Base-by-base conservation (phyloP, 2,888 invertebrate genomes). In the Lepidocyrtinus sp. region DNA sequence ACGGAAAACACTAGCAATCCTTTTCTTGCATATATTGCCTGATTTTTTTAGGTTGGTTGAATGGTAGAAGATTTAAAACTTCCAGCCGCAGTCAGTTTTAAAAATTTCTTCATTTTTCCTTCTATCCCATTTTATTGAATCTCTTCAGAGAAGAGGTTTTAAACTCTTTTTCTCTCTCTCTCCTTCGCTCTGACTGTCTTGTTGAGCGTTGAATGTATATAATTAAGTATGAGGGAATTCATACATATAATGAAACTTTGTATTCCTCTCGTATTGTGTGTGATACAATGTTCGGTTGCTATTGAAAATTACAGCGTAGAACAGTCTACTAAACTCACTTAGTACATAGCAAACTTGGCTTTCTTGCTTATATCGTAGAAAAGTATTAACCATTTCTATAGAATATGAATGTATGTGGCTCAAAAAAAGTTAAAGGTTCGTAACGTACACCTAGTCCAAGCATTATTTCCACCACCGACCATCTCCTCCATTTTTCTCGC, bases 81-180 rank as follows among this genome's bases (percentile, higher is more conserved):
- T 36, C 36, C 36, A 36, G 36, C 36, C 36, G 36, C 36, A 36
- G 36, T 36, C 36, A 36, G 36, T 36, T 36, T 36, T 36, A 36
- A 7, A 36, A 36, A 36, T 36, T 36, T 36, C 36, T 36, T 36
- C 36, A 36, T 36, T 36, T 36, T n/a, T n/a, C n/a, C n/a, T n/a
- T 36, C 36, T 36, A 36, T 36, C 36, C 36, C 36, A 24, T 63
- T 24, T 61, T 61, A 55, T 70, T 59, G 1, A 55, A 50, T 55
- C 63, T 65, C 25, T 46, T 69, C 71, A 71, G 77, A 77, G 77
- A 77, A 77, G 77, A 77, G 77, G 59, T 77, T 77, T 77, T 71
- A 77, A 77, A 71, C 71, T 77, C 77, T 72, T 71, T 69, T 77
- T 76, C 76, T 75, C 67, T 75, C 75, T 75, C 69, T 75, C 76